phyloP scores from a whole-genome alignment of 2,888 invertebrate genomes.

The Stenodema calcarata region DNA sequence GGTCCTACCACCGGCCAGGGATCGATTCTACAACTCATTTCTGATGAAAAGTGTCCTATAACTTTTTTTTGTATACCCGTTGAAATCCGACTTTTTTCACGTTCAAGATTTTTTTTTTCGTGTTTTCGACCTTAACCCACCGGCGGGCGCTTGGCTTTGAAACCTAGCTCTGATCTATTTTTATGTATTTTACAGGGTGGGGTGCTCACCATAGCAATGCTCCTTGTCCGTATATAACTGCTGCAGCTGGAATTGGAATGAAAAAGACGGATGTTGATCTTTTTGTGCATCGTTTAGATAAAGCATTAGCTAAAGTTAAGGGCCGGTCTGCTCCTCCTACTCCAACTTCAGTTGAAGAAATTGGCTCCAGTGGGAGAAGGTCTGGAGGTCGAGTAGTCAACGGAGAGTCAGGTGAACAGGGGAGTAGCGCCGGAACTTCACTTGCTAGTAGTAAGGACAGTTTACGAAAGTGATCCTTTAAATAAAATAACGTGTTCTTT shows the following conservation, averaged over 20 bases:
- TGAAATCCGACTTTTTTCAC: too few relatives aligned
- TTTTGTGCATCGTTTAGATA: conserved; percentile 71
- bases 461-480: conserved; percentile 59
- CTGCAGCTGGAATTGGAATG: conserved; percentile 76
- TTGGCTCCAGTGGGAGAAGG: conserved; percentile 58
- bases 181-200: conserved; percentile 66
- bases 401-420: conserved; percentile 58
- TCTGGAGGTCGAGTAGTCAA: conserved; percentile 57
- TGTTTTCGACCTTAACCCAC: too few relatives aligned
- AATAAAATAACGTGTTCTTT: conserved; percentile 21
- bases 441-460: conserved; percentile 61
- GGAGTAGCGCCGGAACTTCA: conserved; percentile 60
- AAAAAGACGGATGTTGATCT: conserved; percentile 71
- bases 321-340: conserved; percentile 60
- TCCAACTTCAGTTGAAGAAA: conserved; percentile 60
- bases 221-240: conserved; percentile 73
- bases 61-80: too few relatives aligned
- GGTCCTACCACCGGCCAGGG: too few relatives aligned
- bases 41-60: too few relatives aligned
- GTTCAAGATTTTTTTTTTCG: too few relatives aligned
- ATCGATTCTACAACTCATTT: too few relatives aligned
- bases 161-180: neutral
- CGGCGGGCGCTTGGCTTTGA: too few relatives aligned
- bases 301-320: conserved; percentile 65
- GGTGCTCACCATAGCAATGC: conserved; percentile 71